These are phyloP conservation scores for Theristus sp. DNA, from an alignment of 2,888 invertebrate species.

Conservation along the genomic window DNA sequence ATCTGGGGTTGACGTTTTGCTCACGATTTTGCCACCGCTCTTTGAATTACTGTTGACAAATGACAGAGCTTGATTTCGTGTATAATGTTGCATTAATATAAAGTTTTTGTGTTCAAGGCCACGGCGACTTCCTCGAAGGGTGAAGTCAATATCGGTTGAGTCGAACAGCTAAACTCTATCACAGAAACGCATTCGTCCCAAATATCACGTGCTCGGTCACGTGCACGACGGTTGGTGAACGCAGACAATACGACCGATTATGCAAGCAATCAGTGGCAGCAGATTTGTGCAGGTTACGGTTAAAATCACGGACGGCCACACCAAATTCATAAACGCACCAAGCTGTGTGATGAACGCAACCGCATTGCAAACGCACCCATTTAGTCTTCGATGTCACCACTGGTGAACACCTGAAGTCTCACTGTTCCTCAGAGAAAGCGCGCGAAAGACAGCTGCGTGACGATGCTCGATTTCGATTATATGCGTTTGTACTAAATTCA, in stretches of 20 bases:
- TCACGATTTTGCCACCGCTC: constrained; percentile 59
- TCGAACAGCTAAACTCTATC: constrained; percentile 53
- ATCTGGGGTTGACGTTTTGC: constrained; percentile 49
- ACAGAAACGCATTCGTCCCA: constrained; percentile 55
- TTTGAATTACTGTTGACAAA: too few relatives aligned
- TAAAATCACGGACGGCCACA: constrained; percentile 60
- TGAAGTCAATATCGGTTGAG: constrained; percentile 57
- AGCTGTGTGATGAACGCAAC: constrained; percentile 47
- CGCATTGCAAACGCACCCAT: constrained; percentile 54
- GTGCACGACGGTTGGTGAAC: constrained; percentile 69
- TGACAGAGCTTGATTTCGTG: too few relatives aligned
- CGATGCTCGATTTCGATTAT: too few relatives aligned
- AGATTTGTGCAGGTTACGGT: constrained; percentile 46
- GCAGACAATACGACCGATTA: too few relatives aligned
- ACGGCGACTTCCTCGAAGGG: constrained; percentile 56
- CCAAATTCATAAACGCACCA: constrained; percentile 61
- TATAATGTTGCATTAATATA: too few relatives aligned
- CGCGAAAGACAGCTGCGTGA: too few relatives aligned
- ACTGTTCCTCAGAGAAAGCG: too few relatives aligned
- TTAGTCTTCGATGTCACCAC: constrained; percentile 51
- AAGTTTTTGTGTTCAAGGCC: too few relatives aligned
- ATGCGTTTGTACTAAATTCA: too few relatives aligned
- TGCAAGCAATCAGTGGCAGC: too few relatives aligned
- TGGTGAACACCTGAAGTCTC: background rate
- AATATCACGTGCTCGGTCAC: constrained; percentile 66